Base-by-base conservation (phyloP, 2,797 vertebrate genomes). In the Pipistrellus pipistrellus region DNA sequence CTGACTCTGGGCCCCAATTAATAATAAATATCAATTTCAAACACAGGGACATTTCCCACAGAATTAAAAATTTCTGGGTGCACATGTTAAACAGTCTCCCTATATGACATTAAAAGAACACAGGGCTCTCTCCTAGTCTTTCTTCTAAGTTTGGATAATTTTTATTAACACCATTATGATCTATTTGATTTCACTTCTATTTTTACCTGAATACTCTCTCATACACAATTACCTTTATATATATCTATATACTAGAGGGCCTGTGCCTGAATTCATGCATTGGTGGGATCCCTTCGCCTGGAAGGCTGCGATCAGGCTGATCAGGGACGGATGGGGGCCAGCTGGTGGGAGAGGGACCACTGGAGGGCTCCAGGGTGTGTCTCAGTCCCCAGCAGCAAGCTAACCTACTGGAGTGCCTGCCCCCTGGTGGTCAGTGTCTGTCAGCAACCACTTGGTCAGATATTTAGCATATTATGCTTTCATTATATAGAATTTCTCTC, bases 261-360 rank as follows among this genome's bases (percentile, higher is more conserved):
- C 20, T 55, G 53, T 23, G 21, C 53, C 21, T 7, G 18, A 23
- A 55, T 55, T 23, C 8, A 21, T 55, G 53, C 20, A 10, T 23
- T 55, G 21, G 21, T 55, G 53, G 21, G 53, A 20, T 55, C 20
- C 53, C 21, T 55, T 55, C 8, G 55, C 53, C 20, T 55, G 21
- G 21, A 2, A 4, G 8, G 8, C 3, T 41, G 38, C 6, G 3
- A 23, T 23, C 53, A 55, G 21, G 53, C 21, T 55, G 21, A 55
- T 55, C 21, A 23, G 53, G 8, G 53, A 55, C 0, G 0, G 15
- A 23, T 10, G 3, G 20, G 53, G 20, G 21, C 21, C 3, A 8
- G 53, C 21, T 55, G 53, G 21, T 8, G 8, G 53, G 8, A 55
- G 21, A 55, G 53, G 8, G 53, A 23, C 21, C 8, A 2, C 53